Evolutionary conservation across 1,140 invertebrate species (phyloP).

Genomic region (Formica exsecta): DNA sequence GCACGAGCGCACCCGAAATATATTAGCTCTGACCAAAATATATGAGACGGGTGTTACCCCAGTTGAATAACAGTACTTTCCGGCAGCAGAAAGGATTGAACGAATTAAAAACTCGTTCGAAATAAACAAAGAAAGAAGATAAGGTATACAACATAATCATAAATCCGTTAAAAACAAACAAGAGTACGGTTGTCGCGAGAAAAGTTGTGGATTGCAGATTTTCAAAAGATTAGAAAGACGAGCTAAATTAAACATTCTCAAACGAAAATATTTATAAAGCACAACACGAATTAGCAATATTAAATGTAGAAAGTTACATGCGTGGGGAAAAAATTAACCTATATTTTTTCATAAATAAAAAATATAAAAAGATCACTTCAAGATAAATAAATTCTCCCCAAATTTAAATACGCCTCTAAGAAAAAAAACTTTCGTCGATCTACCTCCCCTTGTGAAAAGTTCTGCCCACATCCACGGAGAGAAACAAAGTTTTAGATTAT

Average conservation of each 20-base stretch:
- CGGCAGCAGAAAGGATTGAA: slow-evolving; percentile 1
- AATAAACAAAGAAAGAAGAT: slow-evolving; percentile 6
- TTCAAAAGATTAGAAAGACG: neutral
- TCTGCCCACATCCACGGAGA: neutral
- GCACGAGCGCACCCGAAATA: slow-evolving; percentile 49
- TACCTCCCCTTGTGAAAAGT: neutral
- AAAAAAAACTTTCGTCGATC: neutral
- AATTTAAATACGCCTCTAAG: neutral
- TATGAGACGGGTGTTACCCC: slow-evolving; percentile 48
- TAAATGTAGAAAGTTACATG: neutral
- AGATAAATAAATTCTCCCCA: neutral
- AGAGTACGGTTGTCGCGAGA: slow-evolving; percentile 1
- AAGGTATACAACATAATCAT: neutral
- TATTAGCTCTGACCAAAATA: slow-evolving; percentile 60
- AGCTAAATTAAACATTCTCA: neutral
- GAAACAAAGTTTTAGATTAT: slow-evolving; percentile 21
- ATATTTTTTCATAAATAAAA: slow-evolving; percentile 14
- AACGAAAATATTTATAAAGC: neutral
- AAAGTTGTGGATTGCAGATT: neutral
- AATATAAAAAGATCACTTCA: neutral
- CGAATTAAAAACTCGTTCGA: slow-evolving; percentile 40
- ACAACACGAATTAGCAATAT: neutral
- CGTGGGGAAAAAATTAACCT: neutral
- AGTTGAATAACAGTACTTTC: slow-evolving; percentile 60
- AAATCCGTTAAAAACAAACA: slow-evolving; percentile 18